Evolutionary conservation across 1,140 invertebrate genomes (phyloP).

Genomic region (Vollenhovia emeryi): DNA sequence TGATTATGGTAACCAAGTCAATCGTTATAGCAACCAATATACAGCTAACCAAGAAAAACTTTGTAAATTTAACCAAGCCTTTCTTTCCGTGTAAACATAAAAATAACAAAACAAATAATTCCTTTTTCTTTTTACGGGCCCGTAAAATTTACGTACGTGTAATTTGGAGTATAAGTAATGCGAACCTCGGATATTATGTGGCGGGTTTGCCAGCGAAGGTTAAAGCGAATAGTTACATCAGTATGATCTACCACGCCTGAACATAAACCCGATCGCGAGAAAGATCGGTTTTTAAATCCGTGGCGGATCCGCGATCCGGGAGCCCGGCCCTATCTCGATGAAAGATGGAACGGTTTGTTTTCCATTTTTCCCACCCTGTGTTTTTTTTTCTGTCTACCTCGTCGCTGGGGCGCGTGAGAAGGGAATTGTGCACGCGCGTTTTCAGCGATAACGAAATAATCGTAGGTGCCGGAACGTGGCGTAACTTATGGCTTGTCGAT

Average conservation of each 20-base stretch:
- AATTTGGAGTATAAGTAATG: slow-evolving; percentile 32
- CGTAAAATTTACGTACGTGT: neutral
- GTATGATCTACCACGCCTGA: slow-evolving; percentile 58
- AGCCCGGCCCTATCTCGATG: slow-evolving; percentile 14
- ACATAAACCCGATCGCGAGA: slow-evolving; percentile 42
- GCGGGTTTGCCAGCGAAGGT: slow-evolving; percentile 39
- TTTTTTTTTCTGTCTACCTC: neutral
- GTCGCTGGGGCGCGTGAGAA: slow-evolving; percentile 1
- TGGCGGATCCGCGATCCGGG: slow-evolving; percentile 10
- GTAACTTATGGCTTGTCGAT: slow-evolving; percentile 45
- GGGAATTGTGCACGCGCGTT: slow-evolving; percentile 23
- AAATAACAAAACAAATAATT: neutral
- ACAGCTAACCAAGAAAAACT: too few relatives aligned
- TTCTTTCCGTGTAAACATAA: neutral
- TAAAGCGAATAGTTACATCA: slow-evolving; percentile 52
- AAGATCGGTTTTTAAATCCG: slow-evolving; percentile 20
- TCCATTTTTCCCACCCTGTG: slow-evolving; percentile 6
- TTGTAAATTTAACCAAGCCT: too few relatives aligned
- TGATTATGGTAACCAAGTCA: too few relatives aligned
- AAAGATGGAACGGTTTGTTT: neutral
- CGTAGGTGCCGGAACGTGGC: slow-evolving; percentile 22
- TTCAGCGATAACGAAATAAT: slow-evolving; percentile 51
- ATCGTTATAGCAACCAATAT: too few relatives aligned
- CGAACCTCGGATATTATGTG: too few relatives aligned
- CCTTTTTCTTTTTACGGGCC: neutral